Conservation (phyloP, 2,113 vertebrate genomes). For the Dicentrarchus labrax region DNA sequence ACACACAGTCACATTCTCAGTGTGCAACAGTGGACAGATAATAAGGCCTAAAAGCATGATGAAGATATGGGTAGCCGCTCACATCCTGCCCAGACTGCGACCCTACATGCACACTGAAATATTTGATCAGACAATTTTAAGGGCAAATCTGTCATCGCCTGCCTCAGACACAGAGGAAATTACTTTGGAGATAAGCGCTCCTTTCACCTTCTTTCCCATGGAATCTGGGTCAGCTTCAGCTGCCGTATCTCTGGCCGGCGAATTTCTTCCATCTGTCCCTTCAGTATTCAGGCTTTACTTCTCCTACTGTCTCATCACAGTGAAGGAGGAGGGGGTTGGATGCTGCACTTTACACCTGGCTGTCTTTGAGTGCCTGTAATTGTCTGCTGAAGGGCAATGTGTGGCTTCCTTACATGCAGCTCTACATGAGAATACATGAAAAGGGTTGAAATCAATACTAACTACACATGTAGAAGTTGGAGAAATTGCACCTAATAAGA, state of each 20-base stretch:
- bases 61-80: conserved; percentile 1
- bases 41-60: conserved; percentile 34
- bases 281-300: conserved; percentile 18
- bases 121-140: conserved; percentile 58
- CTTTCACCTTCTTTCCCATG: conserved; percentile 43
- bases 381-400: neutral
- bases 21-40: conserved; percentile 20
- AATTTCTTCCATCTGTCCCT: conserved; percentile 20
- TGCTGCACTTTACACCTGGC: conserved; percentile 22
- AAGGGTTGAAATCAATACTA: neutral
- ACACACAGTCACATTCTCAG: neutral
- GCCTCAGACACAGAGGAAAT: conserved; percentile 55
- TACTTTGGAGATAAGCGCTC: conserved; percentile 39
- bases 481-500: neutral
- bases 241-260: conserved; percentile 1
- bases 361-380: conserved; percentile 14
- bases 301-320: neutral
- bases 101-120: conserved; percentile 6
- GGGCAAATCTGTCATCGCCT: conserved; percentile 48
- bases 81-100: conserved; percentile 30
- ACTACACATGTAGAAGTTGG: neutral
- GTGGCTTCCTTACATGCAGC: neutral
- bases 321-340: neutral
- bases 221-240: conserved; percentile 61
- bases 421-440: neutral